Evolutionary conservation across 2,113 vertebrate genomes (phyloP).

Genomic region (Callipepla californica): DNA sequence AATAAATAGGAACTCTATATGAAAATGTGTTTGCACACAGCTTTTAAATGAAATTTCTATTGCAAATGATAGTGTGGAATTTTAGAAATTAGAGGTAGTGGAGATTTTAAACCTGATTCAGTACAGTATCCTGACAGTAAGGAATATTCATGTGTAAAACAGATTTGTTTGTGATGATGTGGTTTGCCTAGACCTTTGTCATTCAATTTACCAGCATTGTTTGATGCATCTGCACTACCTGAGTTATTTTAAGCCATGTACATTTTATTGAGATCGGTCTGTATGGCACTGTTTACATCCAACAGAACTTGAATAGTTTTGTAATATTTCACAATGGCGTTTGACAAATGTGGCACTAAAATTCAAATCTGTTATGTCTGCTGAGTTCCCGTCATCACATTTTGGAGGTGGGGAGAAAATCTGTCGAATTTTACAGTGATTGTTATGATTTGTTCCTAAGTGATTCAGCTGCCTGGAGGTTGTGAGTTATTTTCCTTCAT

Average conservation of each 20-base stretch:
- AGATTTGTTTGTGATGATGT: neutral
- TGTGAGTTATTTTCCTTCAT: neutral
- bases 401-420: neutral
- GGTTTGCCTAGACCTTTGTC: neutral
- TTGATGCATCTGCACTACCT: neutral
- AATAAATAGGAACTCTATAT: neutral
- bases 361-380: slow-evolving; percentile 16
- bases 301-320: neutral
- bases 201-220: neutral
- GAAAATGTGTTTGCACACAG: neutral
- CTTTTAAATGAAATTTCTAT: neutral
- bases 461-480: neutral
- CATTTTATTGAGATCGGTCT: neutral
- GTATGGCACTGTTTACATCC: neutral
- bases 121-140: neutral
- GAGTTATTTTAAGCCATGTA: neutral
- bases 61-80: neutral
- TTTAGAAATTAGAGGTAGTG: neutral
- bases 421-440: neutral
- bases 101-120: neutral
- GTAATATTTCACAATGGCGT: neutral
- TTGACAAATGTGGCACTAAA: neutral
- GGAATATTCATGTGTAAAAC: neutral
- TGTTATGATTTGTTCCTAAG: slow-evolving; percentile 17
- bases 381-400: neutral